phyloP scores from a whole-genome alignment of 2,888 invertebrate genomes.

The Teleiodes luculella region DNA sequence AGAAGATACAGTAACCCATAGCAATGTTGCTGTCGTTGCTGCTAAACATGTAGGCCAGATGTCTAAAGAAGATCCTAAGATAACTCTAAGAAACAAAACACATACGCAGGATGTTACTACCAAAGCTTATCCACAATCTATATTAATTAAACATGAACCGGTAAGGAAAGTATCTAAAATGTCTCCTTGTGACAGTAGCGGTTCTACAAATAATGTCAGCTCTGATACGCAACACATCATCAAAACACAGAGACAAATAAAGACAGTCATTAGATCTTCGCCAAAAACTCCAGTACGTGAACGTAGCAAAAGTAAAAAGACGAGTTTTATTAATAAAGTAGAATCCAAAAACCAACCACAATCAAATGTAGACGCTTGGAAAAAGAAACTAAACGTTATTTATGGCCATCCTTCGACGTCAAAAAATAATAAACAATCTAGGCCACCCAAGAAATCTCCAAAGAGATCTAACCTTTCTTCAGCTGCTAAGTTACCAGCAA shows the following conservation, averaged over 20 bases:
- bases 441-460: constrained; percentile 29
- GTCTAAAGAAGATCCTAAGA: constrained; percentile 7
- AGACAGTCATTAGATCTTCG: constrained; percentile 31
- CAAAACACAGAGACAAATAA: constrained; percentile 34
- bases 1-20: constrained; percentile 30
- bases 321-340: constrained; percentile 29
- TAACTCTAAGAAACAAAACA: background rate
- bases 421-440: constrained; percentile 33
- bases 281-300: constrained; percentile 35
- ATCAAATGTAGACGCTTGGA: constrained; percentile 57
- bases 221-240: constrained; percentile 40
- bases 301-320: constrained; percentile 29
- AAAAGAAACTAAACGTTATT: constrained; percentile 54
- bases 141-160: constrained; percentile 24
- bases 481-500: constrained; percentile 10
- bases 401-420: constrained; percentile 44
- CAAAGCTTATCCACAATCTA: constrained; percentile 17
- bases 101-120: background rate
- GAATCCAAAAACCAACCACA: constrained; percentile 34
- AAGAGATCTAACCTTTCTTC: constrained; percentile 26
- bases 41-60: constrained; percentile 23
- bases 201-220: constrained; percentile 51
- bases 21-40: constrained; percentile 54
- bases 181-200: constrained; percentile 59
- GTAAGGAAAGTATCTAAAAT: constrained; percentile 58